Evolutionary conservation across 37 sponge, comb jelly and placozoan genomes (phyloP).

Genomic region (Spongilla lacustris): DNA sequence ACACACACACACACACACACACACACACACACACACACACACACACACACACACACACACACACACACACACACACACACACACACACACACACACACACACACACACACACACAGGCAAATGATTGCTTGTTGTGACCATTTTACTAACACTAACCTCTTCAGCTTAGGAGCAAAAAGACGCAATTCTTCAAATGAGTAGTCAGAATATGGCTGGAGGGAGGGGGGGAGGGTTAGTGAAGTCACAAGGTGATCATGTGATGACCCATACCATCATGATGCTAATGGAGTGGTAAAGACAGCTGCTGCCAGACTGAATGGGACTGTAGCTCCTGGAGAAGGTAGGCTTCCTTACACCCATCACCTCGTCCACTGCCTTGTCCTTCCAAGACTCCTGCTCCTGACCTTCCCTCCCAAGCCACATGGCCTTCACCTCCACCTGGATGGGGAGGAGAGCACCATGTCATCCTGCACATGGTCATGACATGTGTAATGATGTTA

Average conservation of each 20-base stretch:
- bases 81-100: background rate
- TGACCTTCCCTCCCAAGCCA: slow-evolving; percentile 47
- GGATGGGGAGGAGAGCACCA: background rate
- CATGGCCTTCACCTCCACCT: slow-evolving; percentile 79
- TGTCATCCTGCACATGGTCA: no score
- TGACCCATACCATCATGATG: slow-evolving; percentile 71
- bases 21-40: background rate
- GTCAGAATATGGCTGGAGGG: slow-evolving; percentile 66
- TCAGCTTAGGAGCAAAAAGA: slow-evolving; percentile 71
- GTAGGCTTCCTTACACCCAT: slow-evolving; percentile 66
- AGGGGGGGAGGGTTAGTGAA: background rate
- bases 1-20: background rate
- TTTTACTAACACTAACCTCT: slow-evolving; percentile 45
- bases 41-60: background rate
- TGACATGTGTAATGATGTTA: no score
- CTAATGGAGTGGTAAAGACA: slow-evolving; percentile 58
- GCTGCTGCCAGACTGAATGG: slow-evolving; percentile 54
- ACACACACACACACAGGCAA: background rate
- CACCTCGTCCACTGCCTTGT: slow-evolving; percentile 44
- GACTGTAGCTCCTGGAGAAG: slow-evolving; percentile 47
- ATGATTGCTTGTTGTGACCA: background rate
- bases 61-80: background rate
- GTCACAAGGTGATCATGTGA: background rate
- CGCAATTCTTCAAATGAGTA: slow-evolving; percentile 91
- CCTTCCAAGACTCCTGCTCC: slow-evolving; percentile 3